These are phyloP conservation scores for Promerops cafer DNA, from an alignment of 2,113 vertebrate genomes.

Conservation along the genomic window DNA sequence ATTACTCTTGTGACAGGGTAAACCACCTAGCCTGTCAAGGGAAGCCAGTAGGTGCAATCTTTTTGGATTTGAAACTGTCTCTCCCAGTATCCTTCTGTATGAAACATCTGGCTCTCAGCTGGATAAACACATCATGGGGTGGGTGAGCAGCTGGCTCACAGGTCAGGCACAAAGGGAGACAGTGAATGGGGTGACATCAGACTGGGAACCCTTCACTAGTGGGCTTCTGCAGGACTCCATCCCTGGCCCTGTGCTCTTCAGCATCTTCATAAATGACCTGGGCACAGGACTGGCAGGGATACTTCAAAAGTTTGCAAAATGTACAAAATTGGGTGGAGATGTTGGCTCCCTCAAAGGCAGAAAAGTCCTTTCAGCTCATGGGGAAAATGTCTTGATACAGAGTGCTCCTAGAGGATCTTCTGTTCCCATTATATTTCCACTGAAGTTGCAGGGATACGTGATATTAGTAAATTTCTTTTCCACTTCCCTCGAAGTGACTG, in stretches of 20 bases:
- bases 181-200: background rate
- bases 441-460: background rate
- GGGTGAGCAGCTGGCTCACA: rapidly evolving
- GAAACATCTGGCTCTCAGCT: background rate
- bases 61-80: no score
- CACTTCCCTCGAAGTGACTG: background rate
- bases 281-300: background rate
- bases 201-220: background rate
- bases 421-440: background rate
- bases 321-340: background rate
- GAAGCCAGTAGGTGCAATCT: background rate
- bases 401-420: background rate
- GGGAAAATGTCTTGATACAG: background rate
- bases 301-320: background rate
- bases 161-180: background rate
- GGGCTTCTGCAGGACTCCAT: background rate
- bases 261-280: rapidly evolving
- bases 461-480: background rate
- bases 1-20: background rate
- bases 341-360: no score
- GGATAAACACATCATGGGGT: background rate
- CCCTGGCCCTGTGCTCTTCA: rapidly evolving
- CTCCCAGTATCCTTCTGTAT: background rate
- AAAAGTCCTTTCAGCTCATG: background rate
- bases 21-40: rapidly evolving